A percentile compares a stretch with the other conserved stretches of the same genome.
Evolutionary conservation across 2,888 invertebrate species (phyloP).

Genomic region (Euproctis similis): DNA sequence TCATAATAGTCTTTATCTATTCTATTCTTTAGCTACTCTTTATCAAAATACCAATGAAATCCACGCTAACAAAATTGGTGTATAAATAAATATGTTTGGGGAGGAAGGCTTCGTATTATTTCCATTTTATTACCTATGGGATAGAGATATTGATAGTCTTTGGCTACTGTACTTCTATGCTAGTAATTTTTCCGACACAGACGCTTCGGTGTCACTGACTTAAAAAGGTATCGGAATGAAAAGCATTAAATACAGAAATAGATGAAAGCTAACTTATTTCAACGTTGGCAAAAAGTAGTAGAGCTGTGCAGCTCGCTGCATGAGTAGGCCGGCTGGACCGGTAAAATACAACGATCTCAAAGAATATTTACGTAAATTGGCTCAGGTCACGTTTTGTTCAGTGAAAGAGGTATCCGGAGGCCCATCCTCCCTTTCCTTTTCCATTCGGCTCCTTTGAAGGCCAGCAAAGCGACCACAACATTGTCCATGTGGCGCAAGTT

Average conservation of each 20-base stretch:
- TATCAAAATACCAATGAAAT: constrained; percentile 42
- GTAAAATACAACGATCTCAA: too few relatives aligned
- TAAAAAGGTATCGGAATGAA: constrained; percentile 61
- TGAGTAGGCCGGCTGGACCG: too few relatives aligned
- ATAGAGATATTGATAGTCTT: constrained; percentile 62
- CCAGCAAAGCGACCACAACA: too few relatives aligned
- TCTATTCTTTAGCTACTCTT: constrained; percentile 17
- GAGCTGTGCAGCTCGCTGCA: too few relatives aligned
- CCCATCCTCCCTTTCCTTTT: too few relatives aligned
- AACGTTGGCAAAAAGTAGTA: too few relatives aligned
- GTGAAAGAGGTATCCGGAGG: too few relatives aligned
- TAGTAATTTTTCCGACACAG: constrained; percentile 61
- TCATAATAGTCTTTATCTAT: too few relatives aligned
- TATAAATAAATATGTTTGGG: constrained; percentile 48
- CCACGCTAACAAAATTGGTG: constrained; percentile 44
- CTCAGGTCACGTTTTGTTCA: too few relatives aligned
- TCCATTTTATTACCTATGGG: constrained; percentile 60
- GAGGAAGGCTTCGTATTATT: constrained; percentile 52
- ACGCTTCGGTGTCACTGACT: constrained; percentile 46
- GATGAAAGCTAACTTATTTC: constrained; percentile 61
- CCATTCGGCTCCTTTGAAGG: too few relatives aligned
- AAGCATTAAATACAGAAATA: constrained; percentile 50
- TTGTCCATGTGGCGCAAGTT: too few relatives aligned
- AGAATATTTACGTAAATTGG: too few relatives aligned
- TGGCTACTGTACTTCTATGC: constrained; percentile 53